Percentiles rank a stretch among this genome's conserved stretches.
Conservation (phyloP, 1,140 invertebrate genomes). For the Dufourea novaeangliae region DNA sequence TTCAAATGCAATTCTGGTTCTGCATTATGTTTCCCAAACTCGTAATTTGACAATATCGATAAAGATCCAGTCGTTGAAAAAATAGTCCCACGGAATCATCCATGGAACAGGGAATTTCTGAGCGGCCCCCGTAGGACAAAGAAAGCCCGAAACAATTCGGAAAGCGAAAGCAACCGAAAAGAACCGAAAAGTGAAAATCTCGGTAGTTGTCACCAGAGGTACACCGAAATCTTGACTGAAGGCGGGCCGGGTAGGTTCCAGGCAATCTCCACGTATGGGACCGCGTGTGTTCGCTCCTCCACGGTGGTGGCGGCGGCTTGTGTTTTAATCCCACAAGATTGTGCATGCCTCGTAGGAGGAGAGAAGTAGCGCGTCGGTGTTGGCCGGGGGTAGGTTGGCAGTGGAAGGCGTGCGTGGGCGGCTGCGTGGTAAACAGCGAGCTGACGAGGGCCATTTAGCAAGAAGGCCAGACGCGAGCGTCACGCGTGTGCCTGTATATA, state of each 20-base stretch:
- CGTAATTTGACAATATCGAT: too few species aligned
- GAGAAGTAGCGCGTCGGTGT: constrained; percentile 35
- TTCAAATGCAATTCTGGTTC: too few species aligned
- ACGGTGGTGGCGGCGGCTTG: constrained; percentile 58
- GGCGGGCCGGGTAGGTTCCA: constrained; percentile 68
- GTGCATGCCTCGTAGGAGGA: constrained; percentile 59
- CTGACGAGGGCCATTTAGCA: constrained; percentile 76
- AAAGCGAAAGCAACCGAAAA: constrained; percentile 15
- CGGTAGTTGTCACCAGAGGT: constrained; percentile 54
- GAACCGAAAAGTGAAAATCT: constrained; percentile 45
- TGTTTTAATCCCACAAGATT: constrained; percentile 79
- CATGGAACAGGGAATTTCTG: too few species aligned
- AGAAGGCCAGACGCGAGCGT: constrained; percentile 66
- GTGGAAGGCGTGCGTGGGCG: constrained; percentile 48
- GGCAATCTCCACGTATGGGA: constrained; percentile 50
- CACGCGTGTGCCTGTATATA: constrained; percentile 60
- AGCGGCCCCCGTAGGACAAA: too few species aligned
- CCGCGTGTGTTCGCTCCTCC: constrained; percentile 28
- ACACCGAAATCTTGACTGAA: constrained; percentile 75
- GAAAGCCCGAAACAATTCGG: too few species aligned
- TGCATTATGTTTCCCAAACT: too few species aligned
- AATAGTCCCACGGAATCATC: too few species aligned
- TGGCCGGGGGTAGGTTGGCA: constrained; percentile 26
- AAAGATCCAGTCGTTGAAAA: too few species aligned
- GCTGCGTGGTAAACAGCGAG: constrained; percentile 54